Conservation (phyloP, 2,113 vertebrate species). For the Carettochelys insculpta region DNA sequence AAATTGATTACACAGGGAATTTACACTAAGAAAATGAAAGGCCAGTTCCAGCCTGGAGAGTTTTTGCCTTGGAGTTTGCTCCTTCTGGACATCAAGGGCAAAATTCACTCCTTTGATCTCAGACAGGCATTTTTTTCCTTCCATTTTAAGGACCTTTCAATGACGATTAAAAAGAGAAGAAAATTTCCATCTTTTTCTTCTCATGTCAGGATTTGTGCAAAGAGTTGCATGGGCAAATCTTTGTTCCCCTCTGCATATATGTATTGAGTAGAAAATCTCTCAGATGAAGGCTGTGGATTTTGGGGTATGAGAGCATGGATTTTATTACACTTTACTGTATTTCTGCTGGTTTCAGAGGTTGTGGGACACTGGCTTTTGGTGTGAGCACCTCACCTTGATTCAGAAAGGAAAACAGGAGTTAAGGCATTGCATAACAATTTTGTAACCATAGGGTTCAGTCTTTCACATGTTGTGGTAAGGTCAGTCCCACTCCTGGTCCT, state of each 20-base stretch:
- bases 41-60: background rate
- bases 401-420: no score
- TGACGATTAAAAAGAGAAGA: background rate
- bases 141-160: background rate
- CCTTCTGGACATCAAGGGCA: background rate
- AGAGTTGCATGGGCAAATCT: background rate
- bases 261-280: background rate
- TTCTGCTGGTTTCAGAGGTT: background rate
- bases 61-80: background rate
- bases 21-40: background rate
- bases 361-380: background rate
- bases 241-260: background rate
- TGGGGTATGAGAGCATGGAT: background rate
- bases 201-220: background rate
- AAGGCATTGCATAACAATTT: no score
- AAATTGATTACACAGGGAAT: background rate
- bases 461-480: no score
- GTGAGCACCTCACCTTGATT: background rate
- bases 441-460: background rate
- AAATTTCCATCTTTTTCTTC: background rate
- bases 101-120: background rate
- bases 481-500: no score
- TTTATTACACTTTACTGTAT: background rate
- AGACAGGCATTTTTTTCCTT: background rate
- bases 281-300: background rate